Evolutionary conservation across 2,113 vertebrate genomes (phyloP), one percentile per base, ranked within the genome.

Genomic region (Nanorana parkeri): DNA sequence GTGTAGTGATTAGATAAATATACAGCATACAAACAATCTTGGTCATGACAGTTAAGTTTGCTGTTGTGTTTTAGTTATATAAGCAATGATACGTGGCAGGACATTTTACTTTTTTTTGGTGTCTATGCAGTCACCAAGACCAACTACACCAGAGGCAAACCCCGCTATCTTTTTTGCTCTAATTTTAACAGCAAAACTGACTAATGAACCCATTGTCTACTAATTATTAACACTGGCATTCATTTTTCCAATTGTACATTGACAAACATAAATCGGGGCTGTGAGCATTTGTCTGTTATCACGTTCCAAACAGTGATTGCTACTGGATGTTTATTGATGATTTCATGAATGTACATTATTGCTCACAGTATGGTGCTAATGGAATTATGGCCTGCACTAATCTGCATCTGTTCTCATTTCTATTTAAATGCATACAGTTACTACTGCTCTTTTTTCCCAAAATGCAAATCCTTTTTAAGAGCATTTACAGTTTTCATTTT

Each of bases 351-450:
- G 80, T 82, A 82, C 80, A 82, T 82, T 82, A 82, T 76, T 76
- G 64, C 72, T 82, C 80, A 82, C 80, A 76, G 80, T 82, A 82
- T 82, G 80, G 80, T 76, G 80, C 73, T 82, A 82, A 82, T 82
- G 80, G 52, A 82, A 82, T 82, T 65, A 82, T 82, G 72, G 32
- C 63, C 80, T 76, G n/a, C 80, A 67, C 72, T 82, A 82, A 82
- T 82, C 72, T 82, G 72, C 80, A 82, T 82, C 72, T 72, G 71
- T 76, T 82, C 56, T 55, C 79, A 81, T 81, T 81, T 64, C 63
- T 58, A 68, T 82, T 82, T 82, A 82, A 82, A 82, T 82, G 63
- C 63, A 75, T 60, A 64, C 17, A 29, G 71, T 75, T 82, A 65
- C 63, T 6, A 56, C 41, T 68, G 23, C 32, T 76, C 68, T 82